Evolutionary conservation across 2,797 vertebrate species (phyloP).

Genomic region (Falco peregrinus): DNA sequence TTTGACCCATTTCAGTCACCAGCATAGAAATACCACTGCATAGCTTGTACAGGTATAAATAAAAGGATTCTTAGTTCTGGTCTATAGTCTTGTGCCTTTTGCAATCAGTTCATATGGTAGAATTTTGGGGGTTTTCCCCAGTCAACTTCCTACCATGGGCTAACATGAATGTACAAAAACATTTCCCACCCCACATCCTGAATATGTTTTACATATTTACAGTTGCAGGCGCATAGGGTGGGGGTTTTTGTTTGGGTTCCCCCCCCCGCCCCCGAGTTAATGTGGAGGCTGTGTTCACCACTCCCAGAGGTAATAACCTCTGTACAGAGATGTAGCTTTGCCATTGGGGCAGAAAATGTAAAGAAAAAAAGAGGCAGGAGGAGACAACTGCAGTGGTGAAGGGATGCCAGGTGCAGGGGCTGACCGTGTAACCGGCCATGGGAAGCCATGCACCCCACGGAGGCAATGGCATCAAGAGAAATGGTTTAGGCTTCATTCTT

Average conservation of each 20-base stretch:
- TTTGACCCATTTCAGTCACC: background rate
- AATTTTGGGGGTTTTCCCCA: background rate
- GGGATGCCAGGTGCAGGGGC: background rate
- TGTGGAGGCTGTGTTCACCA: background rate
- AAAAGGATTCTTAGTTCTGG: background rate
- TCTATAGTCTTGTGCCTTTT: background rate
- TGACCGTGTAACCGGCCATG: background rate
- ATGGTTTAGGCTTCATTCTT: background rate
- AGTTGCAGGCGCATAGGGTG: background rate
- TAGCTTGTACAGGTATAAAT: background rate
- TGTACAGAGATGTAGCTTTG: background rate
- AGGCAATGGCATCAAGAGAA: background rate
- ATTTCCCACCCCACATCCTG: background rate
- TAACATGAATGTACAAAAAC: background rate
- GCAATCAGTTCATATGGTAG: background rate
- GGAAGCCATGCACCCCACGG: background rate
- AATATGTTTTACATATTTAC: background rate
- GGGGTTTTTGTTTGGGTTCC: background rate
- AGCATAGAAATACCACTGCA: background rate
- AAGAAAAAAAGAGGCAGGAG: background rate
- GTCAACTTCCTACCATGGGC: background rate
- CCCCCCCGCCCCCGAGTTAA: background rate
- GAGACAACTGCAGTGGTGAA: background rate
- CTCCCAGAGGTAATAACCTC: background rate
- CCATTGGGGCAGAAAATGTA: background rate